Evolutionary conservation across 2,888 invertebrate species (phyloP), one percentile per base, ranked within the genome.

Genomic region (Chelonus formosanus): DNA sequence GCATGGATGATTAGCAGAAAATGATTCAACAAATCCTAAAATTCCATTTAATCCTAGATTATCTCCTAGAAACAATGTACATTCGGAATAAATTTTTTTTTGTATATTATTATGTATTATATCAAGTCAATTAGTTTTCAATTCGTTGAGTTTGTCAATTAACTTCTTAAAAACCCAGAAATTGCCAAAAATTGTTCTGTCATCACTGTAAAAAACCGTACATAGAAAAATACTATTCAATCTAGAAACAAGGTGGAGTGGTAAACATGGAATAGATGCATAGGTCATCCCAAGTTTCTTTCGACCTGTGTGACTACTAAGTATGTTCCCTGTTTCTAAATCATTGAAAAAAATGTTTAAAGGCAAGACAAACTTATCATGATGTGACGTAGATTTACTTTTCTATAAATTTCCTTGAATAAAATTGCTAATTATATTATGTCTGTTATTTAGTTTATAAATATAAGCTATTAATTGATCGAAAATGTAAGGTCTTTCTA

Each of bases 221-320:
- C 69, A 63, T n/a, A 75, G 48, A 65, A 75, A 74, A n/a, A 73
- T 74, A 66, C 73, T 75, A 63, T 74, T 68, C 55, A 73, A 69
- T 34, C 63, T 53, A 0, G 72, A 70, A n/a, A 56, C 55, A 53
- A 64, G 71, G 36, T 72, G 48, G 5, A 65, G 69, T 31, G 74
- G 73, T 5, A 76, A 56, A 53, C 69, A 72, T 20, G 72, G 61
- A 4, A 76, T 34, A 3, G 68, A 65, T 47, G 55, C 70, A 67
- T 76, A 76, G 20, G 73, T 69, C 6, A 70, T 74, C 5, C 74
- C 76, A 34, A 76, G 43, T 67, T 77, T 76, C 3, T 31, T 31
- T 50, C 5, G 4, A 4, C 73, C 74, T n/a, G 71, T 61, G 48
- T 73, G 75, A 4, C 71, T 68, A 10, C 73, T 74, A 35, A 75